Percentiles rank a stretch among this genome's conserved stretches.
These are phyloP conservation scores for Pecten maximus DNA, from an alignment of 2,888 invertebrate genomes.

Conservation along the genomic window DNA sequence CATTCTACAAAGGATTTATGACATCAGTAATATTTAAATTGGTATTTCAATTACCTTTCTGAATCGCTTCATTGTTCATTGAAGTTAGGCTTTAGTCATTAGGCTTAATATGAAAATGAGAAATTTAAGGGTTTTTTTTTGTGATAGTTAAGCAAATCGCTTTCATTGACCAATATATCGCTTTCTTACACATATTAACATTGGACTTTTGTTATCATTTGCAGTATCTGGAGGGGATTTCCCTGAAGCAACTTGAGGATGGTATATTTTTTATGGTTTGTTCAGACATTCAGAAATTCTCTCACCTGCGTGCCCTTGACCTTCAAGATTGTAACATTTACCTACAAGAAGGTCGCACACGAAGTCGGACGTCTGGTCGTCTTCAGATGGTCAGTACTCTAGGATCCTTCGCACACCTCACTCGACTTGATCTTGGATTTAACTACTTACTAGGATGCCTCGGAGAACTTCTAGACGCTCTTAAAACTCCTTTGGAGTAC, in stretches of 20 bases:
- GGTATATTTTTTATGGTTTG: conserved; percentile 69
- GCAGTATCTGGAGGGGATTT: conserved; percentile 73
- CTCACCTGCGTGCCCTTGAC: conserved; percentile 66
- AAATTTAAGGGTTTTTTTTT: too few species aligned
- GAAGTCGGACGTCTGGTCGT: conserved; percentile 68
- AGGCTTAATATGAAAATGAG: too few species aligned
- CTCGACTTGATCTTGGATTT: conserved; percentile 71
- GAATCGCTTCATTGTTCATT: too few species aligned
- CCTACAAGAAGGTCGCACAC: conserved; percentile 73
- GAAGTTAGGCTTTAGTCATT: too few species aligned
- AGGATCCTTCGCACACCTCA: conserved; percentile 60
- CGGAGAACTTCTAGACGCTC: conserved; percentile 68
- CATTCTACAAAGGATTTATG: too few species aligned
- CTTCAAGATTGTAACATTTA: conserved; percentile 75
- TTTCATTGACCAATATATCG: too few species aligned
- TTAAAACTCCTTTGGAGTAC: conserved; percentile 68
- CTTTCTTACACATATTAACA: neutral
- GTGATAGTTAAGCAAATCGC: too few species aligned
- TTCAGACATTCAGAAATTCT: conserved; percentile 66
- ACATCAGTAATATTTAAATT: too few species aligned
- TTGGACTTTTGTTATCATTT: conserved; percentile 40
- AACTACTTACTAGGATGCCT: conserved; percentile 75
- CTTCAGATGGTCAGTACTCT: conserved; percentile 58
- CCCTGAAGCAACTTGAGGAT: conserved; percentile 74
- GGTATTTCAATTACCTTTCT: too few species aligned